phyloP scores from a whole-genome alignment of 1,140 invertebrate species.

The Sesamia nonagrioides region DNA sequence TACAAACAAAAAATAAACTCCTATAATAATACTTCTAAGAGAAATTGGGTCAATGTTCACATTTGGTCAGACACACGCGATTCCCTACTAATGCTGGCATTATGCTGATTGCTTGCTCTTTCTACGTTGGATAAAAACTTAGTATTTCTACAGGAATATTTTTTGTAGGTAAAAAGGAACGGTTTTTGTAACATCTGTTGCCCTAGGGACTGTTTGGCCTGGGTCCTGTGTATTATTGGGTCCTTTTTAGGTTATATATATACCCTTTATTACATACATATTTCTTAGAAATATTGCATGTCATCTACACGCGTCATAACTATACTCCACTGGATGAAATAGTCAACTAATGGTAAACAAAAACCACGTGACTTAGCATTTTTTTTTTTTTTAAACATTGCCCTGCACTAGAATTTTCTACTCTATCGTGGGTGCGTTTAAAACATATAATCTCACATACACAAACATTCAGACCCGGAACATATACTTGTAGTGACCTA shows the following conservation, averaged over 20 bases:
- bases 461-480: too few relatives aligned
- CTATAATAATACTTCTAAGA: conserved; percentile 32
- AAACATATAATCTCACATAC: too few relatives aligned
- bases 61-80: conserved; percentile 43
- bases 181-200: conserved; percentile 32
- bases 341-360: too few relatives aligned
- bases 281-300: neutral
- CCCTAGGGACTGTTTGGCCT: conserved; percentile 2
- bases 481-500: too few relatives aligned
- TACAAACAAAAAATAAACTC: conserved; percentile 26
- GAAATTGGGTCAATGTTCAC: conserved; percentile 36
- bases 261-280: neutral
- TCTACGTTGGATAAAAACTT: conserved; percentile 44
- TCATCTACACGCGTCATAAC: too few relatives aligned
- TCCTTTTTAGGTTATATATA: conserved; percentile 1
- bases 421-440: too few relatives aligned
- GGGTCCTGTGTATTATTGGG: conserved; percentile 17
- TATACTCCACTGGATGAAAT: too few relatives aligned
- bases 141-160: conserved; percentile 19
- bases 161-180: conserved; percentile 2
- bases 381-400: too few relatives aligned
- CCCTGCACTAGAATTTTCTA: too few relatives aligned
- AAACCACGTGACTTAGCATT: too few relatives aligned
- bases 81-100: conserved; percentile 35
- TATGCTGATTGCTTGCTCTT: conserved; percentile 34